Base-by-base conservation (phyloP, 2,113 vertebrate genomes). In the Manacus vitellinus region DNA sequence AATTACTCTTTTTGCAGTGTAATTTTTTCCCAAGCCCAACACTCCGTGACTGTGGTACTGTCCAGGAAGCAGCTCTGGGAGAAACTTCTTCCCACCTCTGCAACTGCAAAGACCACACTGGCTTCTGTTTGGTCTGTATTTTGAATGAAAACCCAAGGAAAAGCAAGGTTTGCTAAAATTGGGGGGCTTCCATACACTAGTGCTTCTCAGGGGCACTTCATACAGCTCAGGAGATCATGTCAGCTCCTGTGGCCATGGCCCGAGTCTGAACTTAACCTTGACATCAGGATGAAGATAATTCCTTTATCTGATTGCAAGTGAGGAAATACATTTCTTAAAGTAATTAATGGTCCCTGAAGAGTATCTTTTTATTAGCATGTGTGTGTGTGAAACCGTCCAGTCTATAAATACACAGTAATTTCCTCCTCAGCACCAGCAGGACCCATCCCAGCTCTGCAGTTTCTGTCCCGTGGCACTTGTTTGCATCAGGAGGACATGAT, bases 241-340 rank as follows among this genome's bases (percentile, higher is more conserved):
- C 23, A 13, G 20, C 62, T 28, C 23, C 46, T 30, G 14, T 8
- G 47, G 35, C 73, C 31, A 0, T 4, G 43, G 73, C 70, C 61
- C 3, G 2, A 74, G 58, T 44, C 89, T 93, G 59, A 94, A 72
- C 52, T 63, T 95, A 87, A 78, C 84, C 65, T 61, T 85, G 80
- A 87, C 3, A 27, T 65, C 35, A 61, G 28, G 80, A 44, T 92
- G 86, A 30, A 91, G 73, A 75, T 7, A 58, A 47, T 63, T 89
- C 56, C 73, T 84, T 96, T 91, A 84, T 86, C 93, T 59, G 76
- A 89, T 95, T 87, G 59, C 27, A 66, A 44, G 58, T 0, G 73
- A 96, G 95, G 94, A 96, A 95, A 91, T 85, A n/a, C 61, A 33
- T 84, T 44, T 94, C 89, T 95, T 54, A 68, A 89, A 68, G 89